Evolutionary conservation across 2,113 vertebrate species (phyloP).

Genomic region (Macquaria australasica): DNA sequence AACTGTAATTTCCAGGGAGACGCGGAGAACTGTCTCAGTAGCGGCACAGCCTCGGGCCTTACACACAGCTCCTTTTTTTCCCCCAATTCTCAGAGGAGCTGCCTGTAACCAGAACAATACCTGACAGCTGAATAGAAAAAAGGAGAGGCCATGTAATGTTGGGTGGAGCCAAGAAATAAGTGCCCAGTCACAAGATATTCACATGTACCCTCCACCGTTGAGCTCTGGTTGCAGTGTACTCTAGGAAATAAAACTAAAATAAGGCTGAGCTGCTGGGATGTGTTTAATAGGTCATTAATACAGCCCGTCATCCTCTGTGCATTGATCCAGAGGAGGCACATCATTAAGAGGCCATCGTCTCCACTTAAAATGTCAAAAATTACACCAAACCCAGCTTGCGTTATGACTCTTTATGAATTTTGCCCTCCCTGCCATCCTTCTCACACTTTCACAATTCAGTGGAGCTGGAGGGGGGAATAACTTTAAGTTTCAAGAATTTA

Average conservation of each 20-base stretch:
- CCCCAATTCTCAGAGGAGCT: constrained; percentile 65
- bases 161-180: constrained; percentile 26
- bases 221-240: constrained; percentile 25
- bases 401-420: constrained; percentile 18
- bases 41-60: constrained; percentile 68
- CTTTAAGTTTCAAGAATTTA: constrained; percentile 5
- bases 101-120: constrained; percentile 69
- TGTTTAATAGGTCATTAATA: constrained; percentile 54
- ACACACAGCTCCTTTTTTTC: constrained; percentile 60
- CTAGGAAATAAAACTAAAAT: constrained; percentile 37
- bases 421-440: neutral
- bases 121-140: constrained; percentile 56
- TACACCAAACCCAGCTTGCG: constrained; percentile 20
- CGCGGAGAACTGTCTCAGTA: constrained; percentile 44
- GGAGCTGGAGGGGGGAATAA: neutral
- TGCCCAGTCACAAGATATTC: constrained; percentile 35
- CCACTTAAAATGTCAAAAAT: constrained; percentile 46
- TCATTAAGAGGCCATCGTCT: constrained; percentile 44
- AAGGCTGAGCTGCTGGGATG: constrained; percentile 24
- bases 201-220: constrained; percentile 6
- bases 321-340: constrained; percentile 57
- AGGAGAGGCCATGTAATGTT: constrained; percentile 26
- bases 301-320: constrained; percentile 33
- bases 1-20: constrained; percentile 65
- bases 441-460: constrained; percentile 6